Evolutionary conservation across 2,113 vertebrate genomes (phyloP).

Genomic region (Anhinga rufa): DNA sequence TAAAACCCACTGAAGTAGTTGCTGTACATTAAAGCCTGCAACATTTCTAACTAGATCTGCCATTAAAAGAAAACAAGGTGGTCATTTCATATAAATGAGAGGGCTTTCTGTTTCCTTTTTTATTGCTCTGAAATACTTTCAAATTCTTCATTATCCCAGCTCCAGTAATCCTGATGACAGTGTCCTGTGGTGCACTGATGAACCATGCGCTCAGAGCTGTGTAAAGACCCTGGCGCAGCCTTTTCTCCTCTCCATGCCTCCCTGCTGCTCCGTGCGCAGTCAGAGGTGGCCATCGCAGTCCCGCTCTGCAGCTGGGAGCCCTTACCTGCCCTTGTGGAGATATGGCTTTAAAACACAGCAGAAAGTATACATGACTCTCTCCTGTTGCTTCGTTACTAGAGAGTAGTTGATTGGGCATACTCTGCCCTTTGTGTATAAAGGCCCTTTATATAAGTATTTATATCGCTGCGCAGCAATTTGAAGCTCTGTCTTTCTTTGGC

Average conservation of each 20-base stretch:
- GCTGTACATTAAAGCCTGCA: neutral
- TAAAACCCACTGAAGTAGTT: neutral
- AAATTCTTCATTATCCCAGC: neutral
- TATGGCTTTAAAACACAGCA: neutral
- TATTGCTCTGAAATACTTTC: neutral
- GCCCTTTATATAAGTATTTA: neutral
- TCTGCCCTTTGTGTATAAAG: neutral
- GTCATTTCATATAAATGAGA: neutral
- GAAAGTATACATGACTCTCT: neutral
- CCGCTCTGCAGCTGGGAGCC: neutral
- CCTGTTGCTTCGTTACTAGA: neutral
- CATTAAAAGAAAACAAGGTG: neutral
- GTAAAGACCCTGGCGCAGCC: neutral
- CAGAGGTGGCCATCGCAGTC: accelerated
- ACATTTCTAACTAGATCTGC: neutral
- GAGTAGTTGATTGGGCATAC: neutral
- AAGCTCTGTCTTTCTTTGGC: neutral
- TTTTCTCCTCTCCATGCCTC: neutral
- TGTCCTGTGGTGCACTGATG: neutral
- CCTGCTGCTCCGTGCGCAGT: accelerated
- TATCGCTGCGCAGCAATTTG: neutral
- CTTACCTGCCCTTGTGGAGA: neutral
- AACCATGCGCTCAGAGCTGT: neutral
- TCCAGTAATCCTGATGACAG: neutral
- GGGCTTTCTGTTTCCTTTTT: neutral